Evolutionary conservation across 2,113 vertebrate species (phyloP), one percentile per base, ranked within the genome.

Genomic region (Herpetotheres cachinnans): DNA sequence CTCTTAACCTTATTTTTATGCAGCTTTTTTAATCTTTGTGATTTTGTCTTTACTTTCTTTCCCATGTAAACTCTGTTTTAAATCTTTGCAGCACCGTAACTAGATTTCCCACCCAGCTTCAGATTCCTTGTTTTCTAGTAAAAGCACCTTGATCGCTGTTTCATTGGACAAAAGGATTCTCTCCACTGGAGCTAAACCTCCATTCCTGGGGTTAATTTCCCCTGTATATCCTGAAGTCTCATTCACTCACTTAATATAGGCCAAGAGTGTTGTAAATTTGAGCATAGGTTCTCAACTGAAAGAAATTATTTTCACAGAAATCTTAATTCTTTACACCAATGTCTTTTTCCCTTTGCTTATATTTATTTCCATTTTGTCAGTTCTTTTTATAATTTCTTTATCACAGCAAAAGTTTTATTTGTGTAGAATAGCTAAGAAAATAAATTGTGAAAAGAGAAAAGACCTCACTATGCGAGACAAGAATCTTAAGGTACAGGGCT

Each of bases 211-310:
- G 2, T 70, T 24, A 34, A 29, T 44, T 27, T 56, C 55, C 12
- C 9, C 25, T 69, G 11, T n/a, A 14, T 62, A 42, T 55, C 30
- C 32, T 82, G 49, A 40, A 77, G 9, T 50, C 18, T 10, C 19
- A 16, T 54, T 66, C 30, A 54, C 10, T 40, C 30, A 54, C 6
- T 55, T 84, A 56, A 44, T 70, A 40, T 8, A 42, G 25, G 42
- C 12, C 22, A 44, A 74, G 61, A 50, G 9, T 46, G 32, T 19
- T 56, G 9, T 34, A 49, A 62, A 85, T 19, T 49, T 80, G 21
- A 73, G 30, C 1, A 0, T 18, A 72, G 7, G 11, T 54, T 58
- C 29, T 40, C 32, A 59, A 32, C 0, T 58, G 30, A 19, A 54
- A 72, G 50, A 62, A 59, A 66, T 3, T 14, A 30, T 52, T 50